Percentiles rank a stretch among this genome's conserved stretches.
phyloP scores from a whole-genome alignment of 2,888 invertebrate species.

The Drosophila fungiperda region DNA sequence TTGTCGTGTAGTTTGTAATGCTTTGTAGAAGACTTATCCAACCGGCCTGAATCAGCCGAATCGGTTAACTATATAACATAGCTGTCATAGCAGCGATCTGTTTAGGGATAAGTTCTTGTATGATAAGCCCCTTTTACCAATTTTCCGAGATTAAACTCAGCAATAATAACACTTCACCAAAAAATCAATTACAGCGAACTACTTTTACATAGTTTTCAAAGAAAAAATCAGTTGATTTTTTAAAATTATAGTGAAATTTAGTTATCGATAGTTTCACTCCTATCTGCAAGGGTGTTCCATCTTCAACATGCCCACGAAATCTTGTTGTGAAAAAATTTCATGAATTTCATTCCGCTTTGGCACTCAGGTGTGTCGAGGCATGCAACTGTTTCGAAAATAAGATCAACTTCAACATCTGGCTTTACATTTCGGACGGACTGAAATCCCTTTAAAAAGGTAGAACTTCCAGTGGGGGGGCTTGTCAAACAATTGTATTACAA shows the following conservation, averaged over 20 bases:
- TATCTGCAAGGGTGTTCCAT: background rate
- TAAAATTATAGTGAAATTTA: background rate
- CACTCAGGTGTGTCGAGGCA: conserved; percentile 48
- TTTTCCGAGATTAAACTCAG: background rate
- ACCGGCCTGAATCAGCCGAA: background rate
- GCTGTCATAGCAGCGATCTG: background rate
- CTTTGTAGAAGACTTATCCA: background rate
- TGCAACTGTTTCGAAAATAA: conserved; percentile 58
- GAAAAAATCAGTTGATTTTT: background rate
- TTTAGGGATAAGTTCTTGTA: background rate
- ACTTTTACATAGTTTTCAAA: background rate
- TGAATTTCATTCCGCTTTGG: conserved; percentile 30
- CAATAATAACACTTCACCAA: background rate
- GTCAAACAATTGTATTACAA: conserved; percentile 29
- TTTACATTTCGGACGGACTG: conserved; percentile 4
- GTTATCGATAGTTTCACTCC: background rate
- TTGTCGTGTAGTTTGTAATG: background rate
- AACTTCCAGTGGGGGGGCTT: conserved; percentile 35
- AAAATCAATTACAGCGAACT: background rate
- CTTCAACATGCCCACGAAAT: background rate
- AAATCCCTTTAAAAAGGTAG: background rate
- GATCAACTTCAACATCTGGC: conserved; percentile 55
- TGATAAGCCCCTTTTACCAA: background rate
- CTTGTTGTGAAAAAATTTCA: conserved; percentile 25
- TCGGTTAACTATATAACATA: background rate